Conservation (phyloP, 2,113 vertebrate species). For the Mungos mungo region DNA sequence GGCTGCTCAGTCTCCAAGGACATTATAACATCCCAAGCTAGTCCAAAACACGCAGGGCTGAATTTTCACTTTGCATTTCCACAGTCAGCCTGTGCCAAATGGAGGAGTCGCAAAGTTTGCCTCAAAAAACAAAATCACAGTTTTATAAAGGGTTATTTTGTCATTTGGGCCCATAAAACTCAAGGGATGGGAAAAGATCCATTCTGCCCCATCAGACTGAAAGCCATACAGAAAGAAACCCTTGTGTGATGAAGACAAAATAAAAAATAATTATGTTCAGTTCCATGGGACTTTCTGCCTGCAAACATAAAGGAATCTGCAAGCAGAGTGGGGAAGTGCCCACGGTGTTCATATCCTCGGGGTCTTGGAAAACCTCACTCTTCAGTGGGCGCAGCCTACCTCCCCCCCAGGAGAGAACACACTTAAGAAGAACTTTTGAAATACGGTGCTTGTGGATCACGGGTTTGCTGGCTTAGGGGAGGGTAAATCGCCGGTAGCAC, state of each 20-base stretch:
- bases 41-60: background rate
- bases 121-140: background rate
- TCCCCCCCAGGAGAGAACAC: background rate
- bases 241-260: conserved; percentile 27
- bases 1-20: background rate
- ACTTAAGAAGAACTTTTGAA: background rate
- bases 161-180: background rate
- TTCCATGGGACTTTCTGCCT: background rate
- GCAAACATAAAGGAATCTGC: background rate
- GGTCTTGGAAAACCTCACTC: background rate
- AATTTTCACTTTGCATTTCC: background rate
- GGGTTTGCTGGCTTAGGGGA: background rate
- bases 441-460: background rate
- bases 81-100: background rate
- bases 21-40: background rate
- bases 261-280: conserved; percentile 17
- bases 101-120: background rate
- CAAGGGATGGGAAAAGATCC: background rate
- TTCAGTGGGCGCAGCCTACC: background rate
- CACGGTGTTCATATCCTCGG: background rate
- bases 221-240: background rate
- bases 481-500: background rate
- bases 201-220: background rate
- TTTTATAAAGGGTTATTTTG: conserved; percentile 10
- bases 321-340: background rate